Evolutionary conservation across 1,140 invertebrate genomes (phyloP), one percentile per base, ranked within the genome.

Genomic region (Drosophila paulistorum): DNA sequence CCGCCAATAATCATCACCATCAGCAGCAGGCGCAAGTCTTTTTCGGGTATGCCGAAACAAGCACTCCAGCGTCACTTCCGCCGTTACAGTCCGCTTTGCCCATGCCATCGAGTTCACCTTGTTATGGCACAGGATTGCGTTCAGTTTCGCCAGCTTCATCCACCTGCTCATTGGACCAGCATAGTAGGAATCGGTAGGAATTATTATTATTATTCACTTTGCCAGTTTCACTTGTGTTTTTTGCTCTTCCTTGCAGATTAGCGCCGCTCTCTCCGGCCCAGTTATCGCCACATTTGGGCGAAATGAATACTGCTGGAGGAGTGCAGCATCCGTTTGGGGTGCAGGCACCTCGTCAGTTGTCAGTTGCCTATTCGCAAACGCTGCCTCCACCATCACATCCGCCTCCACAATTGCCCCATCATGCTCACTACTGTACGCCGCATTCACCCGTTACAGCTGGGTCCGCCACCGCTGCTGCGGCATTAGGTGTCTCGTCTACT

Each of bases 141-240:
- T 11, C 74, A 6, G 66, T 79, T 0, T 87, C 83, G 17, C 83
- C 83, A 0, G 79, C 79, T 0, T 72, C 75, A 6, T 87, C 83
- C 41, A 69, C 48, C 7, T 69, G 75, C 20, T 87, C 83, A 23
- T 14, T 74, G 13, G 54, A 64, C 45, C 14, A 51, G 20, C 10
- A 54, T 30, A 35, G 30, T 30, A 30, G 30, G 9, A 59, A 59
- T 59, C 57, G 57, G 57, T 59, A 59, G 26, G 11, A 17, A 48
- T 17, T 7, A 80, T 23, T 23, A 23, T 23, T 23, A 23, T 23
- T 17, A 17, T 17, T 17, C 17, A 17, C 17, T 17, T 17, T 10
- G 35, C 35, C 7, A 11, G 1, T 0, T 39, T 39, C 4, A 13
- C 11, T 2, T 11, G 37, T 11, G 3, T 39, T 30, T 4, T 14